Evolutionary conservation across 2,888 invertebrate genomes (phyloP), one percentile per base, ranked within the genome.

Genomic region (Nycteola revayana): DNA sequence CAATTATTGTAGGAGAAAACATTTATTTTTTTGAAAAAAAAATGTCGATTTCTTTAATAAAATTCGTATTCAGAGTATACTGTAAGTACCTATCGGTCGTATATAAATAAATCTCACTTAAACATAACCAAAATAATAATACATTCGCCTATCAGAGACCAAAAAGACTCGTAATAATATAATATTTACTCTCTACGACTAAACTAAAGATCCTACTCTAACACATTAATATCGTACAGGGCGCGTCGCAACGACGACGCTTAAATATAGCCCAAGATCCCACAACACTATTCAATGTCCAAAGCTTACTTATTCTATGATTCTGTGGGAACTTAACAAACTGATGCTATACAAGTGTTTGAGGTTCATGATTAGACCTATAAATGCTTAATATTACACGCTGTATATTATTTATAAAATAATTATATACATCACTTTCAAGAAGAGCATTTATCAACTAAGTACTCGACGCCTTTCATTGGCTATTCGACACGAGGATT

Each of bases 41-140:
- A 80, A 75, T 73, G 64, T 67, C 65, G 72, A 75, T 59, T 42
- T 83, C 63, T 79, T 76, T 71, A 78, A 82, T 80, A 84, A 80
- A 86, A 85, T 87, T 86, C 83, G 75, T 84, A 82, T 81, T 77
- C 75, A 80, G 84, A 85, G 83, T 84, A 86, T 84, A 85, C 77
- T 68, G 81, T 87, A 87, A 87, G 87, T 87, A 88, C 87, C 77
- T 79, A 74, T 80, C 71, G 66, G 75, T 79, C 74, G 69, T 85
- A 77, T 85, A 85, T 87, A 87, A 86, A 87, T 87, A 87, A 87
- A 86, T 86, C 83, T 87, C 84, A 84, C 85, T 83, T 86, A 85
- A 78, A 80, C 69, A 70, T 80, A 83, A 83, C 74, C 75, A 77
- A 82, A 83, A 81, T 76, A 81, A 81, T 82, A 85, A 85, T 86